Evolutionary conservation across 1,140 invertebrate genomes (phyloP).

Genomic region (Probaryconus sp.): DNA sequence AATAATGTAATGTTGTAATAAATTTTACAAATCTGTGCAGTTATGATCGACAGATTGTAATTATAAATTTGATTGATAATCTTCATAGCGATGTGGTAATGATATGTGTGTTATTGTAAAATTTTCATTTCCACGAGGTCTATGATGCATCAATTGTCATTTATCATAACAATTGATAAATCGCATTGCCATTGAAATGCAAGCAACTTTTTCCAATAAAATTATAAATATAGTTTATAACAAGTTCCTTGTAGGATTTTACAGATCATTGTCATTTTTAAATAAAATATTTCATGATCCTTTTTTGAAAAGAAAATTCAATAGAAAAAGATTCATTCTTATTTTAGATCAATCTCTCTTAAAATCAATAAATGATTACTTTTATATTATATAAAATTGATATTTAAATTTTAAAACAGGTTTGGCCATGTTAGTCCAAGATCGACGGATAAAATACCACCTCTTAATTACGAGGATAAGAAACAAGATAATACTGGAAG

Average conservation of each 20-base stretch:
- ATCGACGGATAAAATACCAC: constrained; percentile 66
- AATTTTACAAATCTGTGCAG: background rate
- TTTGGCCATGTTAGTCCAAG: constrained; percentile 71
- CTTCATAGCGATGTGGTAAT: constrained; percentile 24
- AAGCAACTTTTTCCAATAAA: constrained; percentile 22
- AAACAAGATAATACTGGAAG: constrained; percentile 22
- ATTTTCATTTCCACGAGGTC: constrained; percentile 9
- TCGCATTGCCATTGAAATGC: constrained; percentile 35
- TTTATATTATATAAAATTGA: too few species aligned
- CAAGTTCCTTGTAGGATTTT: too few species aligned
- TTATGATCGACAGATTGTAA: constrained; percentile 7
- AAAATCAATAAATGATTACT: too few species aligned
- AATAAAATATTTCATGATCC: too few species aligned
- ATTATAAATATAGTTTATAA: too few species aligned
- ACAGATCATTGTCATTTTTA: too few species aligned
- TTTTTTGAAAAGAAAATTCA: too few species aligned
- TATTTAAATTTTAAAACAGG: constrained; percentile 44
- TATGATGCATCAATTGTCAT: constrained; percentile 34
- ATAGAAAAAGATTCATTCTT: too few species aligned
- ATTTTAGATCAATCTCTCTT: too few species aligned
- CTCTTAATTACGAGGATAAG: constrained; percentile 63
- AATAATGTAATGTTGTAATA: background rate
- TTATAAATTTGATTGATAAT: constrained; percentile 18
- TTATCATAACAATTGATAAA: constrained; percentile 48
- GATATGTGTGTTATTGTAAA: background rate